phyloP scores from a whole-genome alignment of 1,140 invertebrate genomes.

The Probaryconus sp. region DNA sequence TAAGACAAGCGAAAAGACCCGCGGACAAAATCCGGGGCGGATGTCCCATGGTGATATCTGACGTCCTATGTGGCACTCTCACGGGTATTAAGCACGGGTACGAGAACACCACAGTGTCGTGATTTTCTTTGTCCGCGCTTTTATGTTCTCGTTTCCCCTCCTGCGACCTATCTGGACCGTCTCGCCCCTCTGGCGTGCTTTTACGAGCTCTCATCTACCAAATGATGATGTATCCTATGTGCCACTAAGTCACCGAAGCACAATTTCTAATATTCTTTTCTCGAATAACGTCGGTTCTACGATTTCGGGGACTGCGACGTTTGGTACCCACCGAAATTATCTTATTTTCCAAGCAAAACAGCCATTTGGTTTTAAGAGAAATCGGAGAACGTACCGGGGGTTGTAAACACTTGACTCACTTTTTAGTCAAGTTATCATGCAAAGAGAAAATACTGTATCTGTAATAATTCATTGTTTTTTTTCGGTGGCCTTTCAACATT shows the following conservation, averaged over 20 bases:
- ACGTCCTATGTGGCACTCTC: constrained; percentile 57
- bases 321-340: too few relatives aligned
- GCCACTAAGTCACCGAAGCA: constrained; percentile 40
- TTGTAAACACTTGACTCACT: too few relatives aligned
- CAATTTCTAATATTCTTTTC: constrained; percentile 19
- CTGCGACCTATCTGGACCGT: constrained; percentile 55
- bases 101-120: constrained; percentile 74
- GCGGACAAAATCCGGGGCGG: constrained; percentile 69
- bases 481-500: too few relatives aligned
- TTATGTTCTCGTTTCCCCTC: constrained; percentile 76
- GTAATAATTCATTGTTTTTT: too few relatives aligned
- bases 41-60: constrained; percentile 69
- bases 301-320: too few relatives aligned
- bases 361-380: too few relatives aligned
- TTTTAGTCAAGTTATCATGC: too few relatives aligned
- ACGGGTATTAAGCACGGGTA: constrained; percentile 67
- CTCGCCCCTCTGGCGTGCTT: constrained; percentile 60
- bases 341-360: too few relatives aligned
- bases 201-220: constrained; percentile 54
- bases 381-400: too few relatives aligned
- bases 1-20: constrained; percentile 66
- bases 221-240: constrained; percentile 43
- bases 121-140: constrained; percentile 75
- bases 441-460: too few relatives aligned
- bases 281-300: not conserved